Base-by-base conservation (phyloP, 2,797 vertebrate genomes). In the Percopsis omiscomaycus region DNA sequence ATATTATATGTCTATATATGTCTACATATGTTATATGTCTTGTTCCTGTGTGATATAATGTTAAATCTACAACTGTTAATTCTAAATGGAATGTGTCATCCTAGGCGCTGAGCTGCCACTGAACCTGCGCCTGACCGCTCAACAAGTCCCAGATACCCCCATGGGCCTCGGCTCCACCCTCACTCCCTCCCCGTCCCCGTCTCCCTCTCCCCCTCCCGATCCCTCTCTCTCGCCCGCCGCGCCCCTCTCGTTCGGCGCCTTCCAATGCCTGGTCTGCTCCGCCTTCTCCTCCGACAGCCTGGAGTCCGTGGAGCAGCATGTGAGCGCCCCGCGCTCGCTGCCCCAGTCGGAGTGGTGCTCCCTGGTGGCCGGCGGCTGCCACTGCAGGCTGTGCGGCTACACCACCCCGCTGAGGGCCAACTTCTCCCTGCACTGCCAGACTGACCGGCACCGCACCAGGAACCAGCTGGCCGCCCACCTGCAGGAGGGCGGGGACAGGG, bases 351-450 rank as follows among this genome's bases (percentile, higher is more conserved):
- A 98, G 79, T 99, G 98, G 98, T 96, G 96, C 84, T 95, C 95
- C 0, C 94, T 94, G 77, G 93, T 95, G 65, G 95, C 96, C 2
- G 98, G 98, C 75, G 95, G 96, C 0, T 97, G 97, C 86, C 95
- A 98, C 89, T 99, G 97, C 90, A 94, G 95, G 82, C 81, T 98
- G 64, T 99, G 97, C 71, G 96, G 95, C 69, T 99, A 99, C 88
- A 98, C 96, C 89, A 98, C 97, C 0, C 96, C 96, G 64, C 94
- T 99, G 85, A 96, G 97, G 87, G 97, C 97, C 67, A 99, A 99
- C 90, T 99, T 99, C 89, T 97, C 98, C 82, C 91, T 99, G 75
- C 97, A 99, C 90, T 99, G 97, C 78, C 98, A 99, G 93, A 99
- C 96, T 0, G 97, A 99, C 89, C 94, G 98, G 81, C 97, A 99